Percentiles rank a stretch among this genome's conserved stretches.
phyloP scores from a whole-genome alignment of 2,888 invertebrate genomes.

The Habrosyne pyritoides region DNA sequence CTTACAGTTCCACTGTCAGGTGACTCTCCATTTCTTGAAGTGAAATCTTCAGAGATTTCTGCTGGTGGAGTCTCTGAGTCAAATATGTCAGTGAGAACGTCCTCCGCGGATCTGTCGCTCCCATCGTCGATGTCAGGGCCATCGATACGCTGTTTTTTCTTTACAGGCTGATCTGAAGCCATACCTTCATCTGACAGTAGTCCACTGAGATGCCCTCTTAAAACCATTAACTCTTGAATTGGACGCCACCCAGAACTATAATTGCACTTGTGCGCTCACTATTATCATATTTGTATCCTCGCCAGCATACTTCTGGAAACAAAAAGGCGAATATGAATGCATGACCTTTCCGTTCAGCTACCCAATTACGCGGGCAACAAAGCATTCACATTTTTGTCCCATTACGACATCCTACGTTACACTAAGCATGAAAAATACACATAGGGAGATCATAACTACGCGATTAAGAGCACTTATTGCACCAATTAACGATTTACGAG shows the following conservation, averaged over 20 bases:
- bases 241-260: slow-evolving; percentile 22
- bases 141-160: slow-evolving; percentile 91
- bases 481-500: slow-evolving; percentile 30
- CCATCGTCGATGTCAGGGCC: slow-evolving; percentile 84
- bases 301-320: slow-evolving; percentile 65
- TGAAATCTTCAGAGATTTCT: slow-evolving; percentile 73
- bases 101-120: slow-evolving; percentile 79
- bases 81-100: slow-evolving; percentile 71
- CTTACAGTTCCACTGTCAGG: slow-evolving; percentile 79
- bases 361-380: slow-evolving; percentile 82
- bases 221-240: slow-evolving; percentile 83
- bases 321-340: slow-evolving; percentile 72
- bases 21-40: slow-evolving; percentile 71
- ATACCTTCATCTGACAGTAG: slow-evolving; percentile 84
- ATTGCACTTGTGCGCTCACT: slow-evolving; percentile 22
- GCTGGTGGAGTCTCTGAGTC: slow-evolving; percentile 66
- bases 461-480: slow-evolving; percentile 29
- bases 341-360: slow-evolving; percentile 82
- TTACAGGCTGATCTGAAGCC: slow-evolving; percentile 92
- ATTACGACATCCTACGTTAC: slow-evolving; percentile 22
- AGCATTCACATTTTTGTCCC: slow-evolving; percentile 55
- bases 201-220: slow-evolving; percentile 82
- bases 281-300: slow-evolving; percentile 38
- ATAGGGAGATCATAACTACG: slow-evolving; percentile 20
- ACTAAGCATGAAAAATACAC: slow-evolving; percentile 18